Percentiles rank a stretch among this genome's conserved stretches.
Evolutionary conservation across 2,888 invertebrate species (phyloP).

Genomic region (Synanthedon formicaeformis): DNA sequence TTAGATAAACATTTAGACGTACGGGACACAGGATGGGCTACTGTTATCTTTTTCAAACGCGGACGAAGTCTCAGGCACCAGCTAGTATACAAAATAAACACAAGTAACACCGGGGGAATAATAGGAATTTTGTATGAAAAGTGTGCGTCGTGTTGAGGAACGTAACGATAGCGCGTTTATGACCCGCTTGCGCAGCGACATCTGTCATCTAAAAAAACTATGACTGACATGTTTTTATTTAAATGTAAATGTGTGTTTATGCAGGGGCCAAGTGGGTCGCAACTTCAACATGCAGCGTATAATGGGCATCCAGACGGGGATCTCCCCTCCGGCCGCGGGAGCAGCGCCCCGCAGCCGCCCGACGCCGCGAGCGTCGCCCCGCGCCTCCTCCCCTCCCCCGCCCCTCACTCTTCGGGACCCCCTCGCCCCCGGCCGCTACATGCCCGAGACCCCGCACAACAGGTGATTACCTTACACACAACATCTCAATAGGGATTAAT

Average conservation of each 20-base stretch:
- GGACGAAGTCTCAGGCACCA: too few species aligned
- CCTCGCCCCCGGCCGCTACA: conserved; percentile 9
- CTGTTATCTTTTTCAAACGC: too few species aligned
- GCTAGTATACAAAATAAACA: too few species aligned
- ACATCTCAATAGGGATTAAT: not conserved
- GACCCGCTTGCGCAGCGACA: too few species aligned
- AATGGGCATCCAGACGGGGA: conserved; percentile 61
- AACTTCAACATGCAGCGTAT: conserved; percentile 68
- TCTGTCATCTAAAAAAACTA: too few species aligned
- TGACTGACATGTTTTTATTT: too few species aligned
- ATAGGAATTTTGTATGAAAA: too few species aligned
- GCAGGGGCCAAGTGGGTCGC: conserved; percentile 55
- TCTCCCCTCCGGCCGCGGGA: conserved; percentile 33
- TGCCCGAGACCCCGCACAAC: not conserved
- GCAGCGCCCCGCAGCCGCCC: conserved; percentile 7
- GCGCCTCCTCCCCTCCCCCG: conserved; percentile 13
- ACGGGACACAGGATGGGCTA: too few species aligned
- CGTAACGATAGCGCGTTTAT: too few species aligned
- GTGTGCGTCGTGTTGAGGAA: too few species aligned
- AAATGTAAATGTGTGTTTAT: not conserved
- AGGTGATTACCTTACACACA: not conserved
- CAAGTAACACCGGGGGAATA: too few species aligned
- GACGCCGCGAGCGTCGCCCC: conserved; percentile 7
- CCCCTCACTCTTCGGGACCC: conserved; percentile 45
- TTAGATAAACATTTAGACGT: too few species aligned